phyloP scores from a whole-genome alignment of 2,797 vertebrate species.

The Catostomus latipinnis region DNA sequence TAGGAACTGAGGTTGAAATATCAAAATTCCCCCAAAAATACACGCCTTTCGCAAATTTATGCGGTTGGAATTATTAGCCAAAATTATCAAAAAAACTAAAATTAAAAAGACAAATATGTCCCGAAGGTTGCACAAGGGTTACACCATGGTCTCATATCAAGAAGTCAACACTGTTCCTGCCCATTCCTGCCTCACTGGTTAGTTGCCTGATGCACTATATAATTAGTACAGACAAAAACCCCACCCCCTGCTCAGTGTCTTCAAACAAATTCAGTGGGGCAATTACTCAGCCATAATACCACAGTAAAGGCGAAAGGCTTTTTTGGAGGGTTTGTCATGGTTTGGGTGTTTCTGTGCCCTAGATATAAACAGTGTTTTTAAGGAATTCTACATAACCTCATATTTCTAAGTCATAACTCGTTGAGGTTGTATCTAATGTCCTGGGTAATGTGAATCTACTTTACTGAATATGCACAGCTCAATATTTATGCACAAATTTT shows the following conservation, averaged over 20 bases:
- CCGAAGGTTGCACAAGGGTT: too few species aligned
- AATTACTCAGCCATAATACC: conserved; percentile 55
- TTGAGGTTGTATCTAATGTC: background rate
- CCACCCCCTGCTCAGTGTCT: conserved; percentile 48
- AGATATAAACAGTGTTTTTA: conserved; percentile 35
- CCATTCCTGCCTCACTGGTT: conserved; percentile 35
- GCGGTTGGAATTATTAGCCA: too few species aligned
- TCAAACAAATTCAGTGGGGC: conserved; percentile 46
- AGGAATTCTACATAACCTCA: conserved; percentile 32
- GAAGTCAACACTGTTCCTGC: conserved; percentile 43
- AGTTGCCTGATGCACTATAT: conserved; percentile 66
- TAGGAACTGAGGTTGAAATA: too few species aligned
- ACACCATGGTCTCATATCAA: conserved; percentile 44
- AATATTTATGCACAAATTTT: background rate
- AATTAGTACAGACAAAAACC: conserved; percentile 64
- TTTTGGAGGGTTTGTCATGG: conserved; percentile 52
- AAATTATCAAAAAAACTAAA: too few species aligned
- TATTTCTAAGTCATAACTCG: conserved; percentile 42
- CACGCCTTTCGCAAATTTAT: too few species aligned
- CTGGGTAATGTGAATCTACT: background rate
- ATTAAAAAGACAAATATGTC: too few species aligned
- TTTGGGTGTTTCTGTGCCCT: conserved; percentile 57
- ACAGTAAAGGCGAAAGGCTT: conserved; percentile 56
- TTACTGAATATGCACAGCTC: background rate
- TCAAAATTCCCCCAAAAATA: too few species aligned